Evolutionary conservation across 2,113 vertebrate species (phyloP).

Genomic region (Nothocercus julius): DNA sequence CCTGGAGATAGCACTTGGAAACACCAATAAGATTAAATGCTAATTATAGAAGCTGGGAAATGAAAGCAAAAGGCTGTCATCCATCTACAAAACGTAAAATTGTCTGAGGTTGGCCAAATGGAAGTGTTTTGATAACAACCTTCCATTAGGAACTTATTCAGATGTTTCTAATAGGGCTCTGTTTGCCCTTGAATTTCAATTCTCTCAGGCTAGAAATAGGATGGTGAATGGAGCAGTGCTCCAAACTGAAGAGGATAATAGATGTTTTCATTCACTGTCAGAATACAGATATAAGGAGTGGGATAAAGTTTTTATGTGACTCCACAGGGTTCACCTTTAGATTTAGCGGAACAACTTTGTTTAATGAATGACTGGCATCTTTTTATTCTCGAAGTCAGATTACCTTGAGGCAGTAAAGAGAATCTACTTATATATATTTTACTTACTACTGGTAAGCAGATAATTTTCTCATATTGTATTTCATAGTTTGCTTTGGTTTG

Average conservation of each 20-base stretch:
- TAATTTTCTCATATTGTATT: background rate
- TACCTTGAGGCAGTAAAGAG: background rate
- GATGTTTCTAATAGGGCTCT: background rate
- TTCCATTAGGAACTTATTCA: background rate
- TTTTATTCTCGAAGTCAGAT: background rate
- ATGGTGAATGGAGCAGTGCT: background rate
- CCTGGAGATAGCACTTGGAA: background rate
- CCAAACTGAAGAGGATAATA: background rate
- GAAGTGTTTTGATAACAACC: background rate
- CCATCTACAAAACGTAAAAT: background rate
- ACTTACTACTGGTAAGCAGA: background rate
- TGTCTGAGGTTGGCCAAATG: background rate
- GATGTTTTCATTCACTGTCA: background rate
- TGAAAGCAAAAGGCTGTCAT: background rate
- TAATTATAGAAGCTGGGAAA: background rate
- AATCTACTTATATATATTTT: background rate
- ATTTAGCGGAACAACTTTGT: background rate
- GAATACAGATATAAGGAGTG: background rate
- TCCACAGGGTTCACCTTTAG: background rate
- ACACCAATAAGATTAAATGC: background rate
- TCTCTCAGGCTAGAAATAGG: background rate
- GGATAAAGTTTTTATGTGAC: background rate
- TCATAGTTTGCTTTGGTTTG: background rate
- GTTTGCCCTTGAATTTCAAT: background rate
- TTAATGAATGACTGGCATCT: background rate